phyloP scores from a whole-genome alignment of 1,140 invertebrate species.

The Hydropsyche tenuis region DNA sequence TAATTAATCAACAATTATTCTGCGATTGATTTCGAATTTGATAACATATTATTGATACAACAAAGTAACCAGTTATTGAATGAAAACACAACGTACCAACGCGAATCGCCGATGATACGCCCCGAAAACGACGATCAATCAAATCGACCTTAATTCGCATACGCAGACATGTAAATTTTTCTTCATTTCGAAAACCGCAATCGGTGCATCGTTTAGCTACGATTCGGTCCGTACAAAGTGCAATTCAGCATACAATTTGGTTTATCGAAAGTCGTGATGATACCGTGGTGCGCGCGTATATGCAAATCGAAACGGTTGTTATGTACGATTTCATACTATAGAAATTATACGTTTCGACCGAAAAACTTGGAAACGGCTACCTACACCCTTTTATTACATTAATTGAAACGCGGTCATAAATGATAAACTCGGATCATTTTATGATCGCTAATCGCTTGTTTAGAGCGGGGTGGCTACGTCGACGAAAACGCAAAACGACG shows the following conservation, averaged over 20 bases:
- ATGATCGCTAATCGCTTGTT: constrained; percentile 49
- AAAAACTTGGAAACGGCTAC: constrained; percentile 37
- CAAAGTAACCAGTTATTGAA: too few relatives aligned
- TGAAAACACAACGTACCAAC: too few relatives aligned
- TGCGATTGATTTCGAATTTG: too few relatives aligned
- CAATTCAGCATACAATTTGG: neutral
- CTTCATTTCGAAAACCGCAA: neutral
- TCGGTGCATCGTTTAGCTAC: neutral
- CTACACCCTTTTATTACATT: constrained; percentile 44
- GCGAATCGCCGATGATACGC: too few relatives aligned
- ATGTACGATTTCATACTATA: constrained; percentile 9
- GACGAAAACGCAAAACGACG: neutral
- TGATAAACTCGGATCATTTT: constrained; percentile 50
- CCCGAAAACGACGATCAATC: too few relatives aligned
- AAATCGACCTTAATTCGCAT: neutral
- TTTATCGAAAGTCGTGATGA: constrained; percentile 3
- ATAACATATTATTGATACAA: too few relatives aligned
- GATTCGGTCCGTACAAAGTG: too few relatives aligned
- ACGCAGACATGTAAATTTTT: neutral
- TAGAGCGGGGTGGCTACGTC: constrained; percentile 28
- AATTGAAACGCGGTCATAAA: constrained; percentile 49
- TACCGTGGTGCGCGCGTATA: constrained; percentile 1
- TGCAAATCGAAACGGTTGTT: constrained; percentile 20
- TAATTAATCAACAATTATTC: too few relatives aligned
- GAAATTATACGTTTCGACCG: constrained; percentile 38